phyloP scores from a whole-genome alignment of 2,797 vertebrate genomes.

The Myotis planiceps region DNA sequence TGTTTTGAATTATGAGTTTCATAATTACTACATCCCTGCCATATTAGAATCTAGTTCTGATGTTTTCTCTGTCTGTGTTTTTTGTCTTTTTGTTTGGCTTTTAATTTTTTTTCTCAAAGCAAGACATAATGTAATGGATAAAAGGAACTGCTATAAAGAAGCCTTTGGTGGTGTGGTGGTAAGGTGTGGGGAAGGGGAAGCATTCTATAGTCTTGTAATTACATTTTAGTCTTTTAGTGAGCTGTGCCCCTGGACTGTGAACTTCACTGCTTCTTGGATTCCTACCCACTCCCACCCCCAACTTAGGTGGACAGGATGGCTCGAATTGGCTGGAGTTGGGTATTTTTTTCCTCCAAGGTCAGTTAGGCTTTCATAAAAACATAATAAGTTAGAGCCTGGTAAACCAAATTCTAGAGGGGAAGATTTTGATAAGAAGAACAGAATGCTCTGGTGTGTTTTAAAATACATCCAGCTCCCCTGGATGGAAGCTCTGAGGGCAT shows the following conservation, averaged over 20 bases:
- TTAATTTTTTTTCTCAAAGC: not conserved
- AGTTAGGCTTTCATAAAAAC: not conserved
- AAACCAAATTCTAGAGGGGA: not conserved
- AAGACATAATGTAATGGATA: not conserved
- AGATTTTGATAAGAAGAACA: not conserved
- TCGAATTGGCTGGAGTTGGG: not conserved
- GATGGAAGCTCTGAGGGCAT: not conserved
- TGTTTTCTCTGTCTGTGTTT: not conserved
- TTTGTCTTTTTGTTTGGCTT: not conserved
- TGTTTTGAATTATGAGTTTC: not conserved
- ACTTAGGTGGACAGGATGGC: not conserved
- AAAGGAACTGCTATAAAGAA: not conserved
- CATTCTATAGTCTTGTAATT: not conserved
- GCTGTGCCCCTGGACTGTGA: not conserved
- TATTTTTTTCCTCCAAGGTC: not conserved
- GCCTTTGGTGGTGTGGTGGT: not conserved
- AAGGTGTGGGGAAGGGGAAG: not conserved
- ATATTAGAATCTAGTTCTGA: not conserved
- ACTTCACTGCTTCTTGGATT: not conserved
- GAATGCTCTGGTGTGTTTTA: not conserved
- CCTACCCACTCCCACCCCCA: accelerated
- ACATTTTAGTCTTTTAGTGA: not conserved
- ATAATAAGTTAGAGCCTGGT: not conserved
- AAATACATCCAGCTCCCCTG: not conserved
- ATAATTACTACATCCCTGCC: not conserved